Base-by-base conservation (phyloP, 2,797 vertebrate species). In the Smutsia temminckii region DNA sequence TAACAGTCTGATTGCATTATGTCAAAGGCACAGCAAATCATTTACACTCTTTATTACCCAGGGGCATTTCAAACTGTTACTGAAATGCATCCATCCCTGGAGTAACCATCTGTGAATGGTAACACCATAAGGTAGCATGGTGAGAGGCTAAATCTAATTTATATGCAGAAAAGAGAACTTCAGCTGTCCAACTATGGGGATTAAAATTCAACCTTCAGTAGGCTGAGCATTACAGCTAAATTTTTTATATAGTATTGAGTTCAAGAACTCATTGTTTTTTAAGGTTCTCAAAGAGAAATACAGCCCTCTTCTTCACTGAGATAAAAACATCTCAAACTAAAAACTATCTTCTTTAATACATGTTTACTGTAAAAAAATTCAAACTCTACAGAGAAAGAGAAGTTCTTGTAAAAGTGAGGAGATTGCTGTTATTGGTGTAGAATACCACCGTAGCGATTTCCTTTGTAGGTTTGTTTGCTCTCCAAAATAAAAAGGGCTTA, bases 11-110 rank as follows among this genome's bases (percentile, higher is more conserved):
- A 18, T 8, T 78, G 29, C 75, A 14, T 78, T 37, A 80, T 92
- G 85, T 96, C 95, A 95, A 94, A 95, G 86, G 81, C 80, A 68
- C 59, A 81, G 89, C 89, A 32, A 46, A 42, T 96, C 64, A 79
- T 96, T 97, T 96, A 83, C 96, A 96, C 87, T 96, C 49, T 57
- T 85, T 68, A 96, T 97, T 97, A 96, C 97, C 97, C 97, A 96
- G 69, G 96, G 97, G 96, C 93, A 96, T 97, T 94, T 92, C 96
- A 93, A 49, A 96, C 95, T 95, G 96, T 97, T 91, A 96, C 74
- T 72, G 92, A 97, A 89, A 96, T 9, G 96, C 96, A 96, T 42
- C 81, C 97, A 95, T 96, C 95, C 97, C 57, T 80, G 59, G 91
- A 96, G 68, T 94, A 53, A n/a, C 97, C 97, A 96, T 97, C 97